Evolutionary conservation across 2,888 invertebrate species (phyloP), one percentile per base, ranked within the genome.

Genomic region (Glomeris marginata): DNA sequence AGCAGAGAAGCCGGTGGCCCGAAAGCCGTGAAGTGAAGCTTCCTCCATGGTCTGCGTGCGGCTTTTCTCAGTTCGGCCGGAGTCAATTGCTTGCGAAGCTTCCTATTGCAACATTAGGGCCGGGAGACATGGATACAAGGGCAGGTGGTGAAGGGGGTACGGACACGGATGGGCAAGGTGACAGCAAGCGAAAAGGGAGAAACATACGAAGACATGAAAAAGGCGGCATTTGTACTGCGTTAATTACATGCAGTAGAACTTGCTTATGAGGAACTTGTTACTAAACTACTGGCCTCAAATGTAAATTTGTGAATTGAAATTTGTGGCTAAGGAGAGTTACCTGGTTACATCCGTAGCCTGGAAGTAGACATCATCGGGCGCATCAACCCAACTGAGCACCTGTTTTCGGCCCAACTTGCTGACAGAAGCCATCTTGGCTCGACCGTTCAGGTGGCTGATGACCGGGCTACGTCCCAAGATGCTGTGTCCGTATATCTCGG

Each of bases 321-420:
- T 28, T 28, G 28, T 28, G 28, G 28, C 28, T 28, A 28, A 28
- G 28, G 28, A 28, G 28, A 28, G 81, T 75, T 72, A 91, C 92
- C 85, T 92, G 71, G 85, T 85, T 60, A 78, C 76, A 61, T 86
- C 85, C 43, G 86, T 88, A 61, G 90, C 90, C 67, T 85, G 78
- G 72, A 91, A 94, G 72, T 88, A 94, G 57, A 94, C 84, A 73
- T 95, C 94, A 67, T 95, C 94, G 20, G 92, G 92, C 51, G 92
- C 92, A 70, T 95, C 94, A 82, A 91, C 90, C 91, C 91, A 92
- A 64, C 90, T 91, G 66, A 92, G 88, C 61, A 91, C 87, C 71
- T 88, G 90, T 64, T 91, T 88, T 54, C 65, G 62, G 35, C 79
- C 78, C 20, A 82, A 79, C 54, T 84, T 77, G 52, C 83, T 80